These are phyloP conservation scores for Gobiocypris rarus DNA, from an alignment of 2,113 vertebrate genomes.

Conservation along the genomic window DNA sequence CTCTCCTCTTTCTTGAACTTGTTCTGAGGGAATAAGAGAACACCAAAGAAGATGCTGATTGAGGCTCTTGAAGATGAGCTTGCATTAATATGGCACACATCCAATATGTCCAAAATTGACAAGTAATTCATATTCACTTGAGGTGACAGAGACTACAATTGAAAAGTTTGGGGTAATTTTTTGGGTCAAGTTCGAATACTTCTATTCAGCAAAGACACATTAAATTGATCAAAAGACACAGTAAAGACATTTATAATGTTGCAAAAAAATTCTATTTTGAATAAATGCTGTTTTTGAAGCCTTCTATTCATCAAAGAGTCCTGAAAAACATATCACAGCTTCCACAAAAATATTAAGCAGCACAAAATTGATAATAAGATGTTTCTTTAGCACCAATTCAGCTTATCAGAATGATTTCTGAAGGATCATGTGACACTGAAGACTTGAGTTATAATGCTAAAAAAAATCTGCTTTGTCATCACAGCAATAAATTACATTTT, in stretches of 20 bases:
- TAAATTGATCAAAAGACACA: too few species aligned
- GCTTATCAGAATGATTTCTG: background rate
- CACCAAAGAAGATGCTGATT: slow-evolving; percentile 1
- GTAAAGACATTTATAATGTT: too few species aligned
- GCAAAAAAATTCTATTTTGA: too few species aligned
- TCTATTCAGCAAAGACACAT: too few species aligned
- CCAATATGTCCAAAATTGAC: too few species aligned
- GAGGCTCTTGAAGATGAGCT: background rate
- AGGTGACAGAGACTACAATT: too few species aligned
- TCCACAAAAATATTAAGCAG: background rate
- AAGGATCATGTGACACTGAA: background rate
- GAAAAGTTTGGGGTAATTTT: too few species aligned
- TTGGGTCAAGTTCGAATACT: too few species aligned
- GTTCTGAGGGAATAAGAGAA: slow-evolving; percentile 77
- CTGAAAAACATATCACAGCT: too few species aligned
- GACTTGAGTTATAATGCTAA: background rate
- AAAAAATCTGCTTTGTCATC: background rate
- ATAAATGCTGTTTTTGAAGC: too few species aligned
- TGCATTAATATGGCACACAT: background rate
- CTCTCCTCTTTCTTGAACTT: slow-evolving; percentile 98
- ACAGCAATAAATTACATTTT: background rate
- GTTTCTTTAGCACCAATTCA: background rate
- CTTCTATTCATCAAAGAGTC: too few species aligned
- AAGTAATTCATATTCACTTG: too few species aligned
- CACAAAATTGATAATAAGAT: background rate